phyloP scores from a whole-genome alignment of 2,797 vertebrate genomes.

The Intellagama lesueurii region DNA sequence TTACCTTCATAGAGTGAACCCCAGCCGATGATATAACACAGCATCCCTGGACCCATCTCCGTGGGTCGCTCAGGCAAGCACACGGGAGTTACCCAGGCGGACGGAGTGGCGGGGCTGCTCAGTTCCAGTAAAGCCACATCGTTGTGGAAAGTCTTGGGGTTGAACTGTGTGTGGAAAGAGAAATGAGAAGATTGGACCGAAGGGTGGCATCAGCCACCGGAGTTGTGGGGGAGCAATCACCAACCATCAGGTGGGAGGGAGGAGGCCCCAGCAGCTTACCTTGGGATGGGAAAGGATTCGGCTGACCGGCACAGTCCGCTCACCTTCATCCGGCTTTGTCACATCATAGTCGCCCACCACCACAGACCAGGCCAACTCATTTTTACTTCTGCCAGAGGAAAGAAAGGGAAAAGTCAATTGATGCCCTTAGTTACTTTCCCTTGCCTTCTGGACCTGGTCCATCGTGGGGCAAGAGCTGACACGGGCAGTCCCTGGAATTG shows the following conservation, averaged over 20 bases:
- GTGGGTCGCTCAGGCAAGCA: constrained; percentile 85
- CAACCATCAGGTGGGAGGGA: neutral
- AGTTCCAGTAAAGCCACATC: constrained; percentile 93
- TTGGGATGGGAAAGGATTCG: constrained; percentile 92
- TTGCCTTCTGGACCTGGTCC: neutral
- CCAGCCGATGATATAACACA: constrained; percentile 93
- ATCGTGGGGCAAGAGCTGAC: too few species aligned
- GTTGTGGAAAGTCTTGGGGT: constrained; percentile 91
- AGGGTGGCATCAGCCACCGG: accelerated
- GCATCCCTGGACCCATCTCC: constrained; percentile 85
- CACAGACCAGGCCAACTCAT: constrained; percentile 91
- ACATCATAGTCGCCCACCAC: constrained; percentile 89
- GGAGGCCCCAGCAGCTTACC: constrained; percentile 73
- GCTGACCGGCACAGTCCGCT: constrained; percentile 86
- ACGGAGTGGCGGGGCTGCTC: constrained; percentile 79
- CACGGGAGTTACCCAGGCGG: constrained; percentile 82
- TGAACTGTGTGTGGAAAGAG: constrained; percentile 85
- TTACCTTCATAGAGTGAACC: constrained; percentile 94
- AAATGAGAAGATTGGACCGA: neutral
- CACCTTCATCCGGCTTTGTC: constrained; percentile 81
- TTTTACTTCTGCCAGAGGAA: constrained; percentile 78
- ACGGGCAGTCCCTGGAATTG: too few species aligned
- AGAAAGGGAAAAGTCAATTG: neutral
- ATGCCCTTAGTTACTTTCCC: neutral
- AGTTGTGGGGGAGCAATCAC: accelerated